Base-by-base conservation (phyloP, 2,113 vertebrate species). In the Zosterops hypoxanthus region DNA sequence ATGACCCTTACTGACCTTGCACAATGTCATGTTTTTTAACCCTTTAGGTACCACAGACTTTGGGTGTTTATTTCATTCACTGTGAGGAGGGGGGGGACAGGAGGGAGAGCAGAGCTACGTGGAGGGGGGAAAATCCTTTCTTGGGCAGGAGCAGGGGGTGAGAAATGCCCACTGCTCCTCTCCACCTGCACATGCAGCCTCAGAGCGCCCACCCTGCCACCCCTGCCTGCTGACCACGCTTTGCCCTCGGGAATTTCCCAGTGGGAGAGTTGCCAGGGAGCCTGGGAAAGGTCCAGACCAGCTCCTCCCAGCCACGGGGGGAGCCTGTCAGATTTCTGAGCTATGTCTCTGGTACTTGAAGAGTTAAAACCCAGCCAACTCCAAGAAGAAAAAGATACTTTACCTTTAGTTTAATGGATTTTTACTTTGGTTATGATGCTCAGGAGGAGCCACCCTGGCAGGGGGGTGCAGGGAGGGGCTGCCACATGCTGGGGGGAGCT, bases 331-430 rank as follows among this genome's bases (percentile, higher is more conserved):
- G 28, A 60, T 92, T 88, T 47, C 42, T 77, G 65, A 36, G 78
- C 95, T 97, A 73, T 1, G 88, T 97, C 97, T 97, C 92, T 93
- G 70, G 97, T 98, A 98, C 97, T 91, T 96, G 95, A 97, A 97
- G 94, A 95, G 95, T 92, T 97, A 96, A 96, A 94, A 82, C 29
- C 68, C 77, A 61, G 93, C 79, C 71, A 95, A 95, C 96, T 96
- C 97, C 96, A 90, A 87, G 96, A 97, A 96, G 77, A 94, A 95
- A 93, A 93, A 73, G 86, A 97, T 98, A 98, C 97, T 94, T 98
- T 98, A 98, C 97, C 97, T 98, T 98, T 98, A 98, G 97, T 98
- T 98, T 98, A 98, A 98, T 98, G 97, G 97, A 98, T 98, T 98
- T 98, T 97, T 97, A 96, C 97, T 97, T 97, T 66, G 97, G 95